Evolutionary conservation across 2,113 vertebrate species (phyloP).

Genomic region (Syrmaticus mikado): DNA sequence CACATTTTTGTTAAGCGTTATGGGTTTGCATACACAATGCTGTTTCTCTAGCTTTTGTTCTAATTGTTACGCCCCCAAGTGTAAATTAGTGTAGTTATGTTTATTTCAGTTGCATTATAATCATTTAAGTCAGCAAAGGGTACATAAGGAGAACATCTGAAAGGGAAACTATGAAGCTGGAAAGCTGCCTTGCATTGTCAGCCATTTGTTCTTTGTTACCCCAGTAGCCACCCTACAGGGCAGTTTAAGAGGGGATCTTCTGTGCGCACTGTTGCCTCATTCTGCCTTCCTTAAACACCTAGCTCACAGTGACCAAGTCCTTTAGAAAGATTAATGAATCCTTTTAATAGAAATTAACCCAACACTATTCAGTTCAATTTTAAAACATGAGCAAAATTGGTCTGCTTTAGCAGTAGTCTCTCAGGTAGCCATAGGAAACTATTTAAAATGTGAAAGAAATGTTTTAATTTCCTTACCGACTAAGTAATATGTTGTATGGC

Average conservation of each 20-base stretch:
- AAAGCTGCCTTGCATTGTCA: background rate
- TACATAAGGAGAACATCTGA: background rate
- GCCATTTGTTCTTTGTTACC: background rate
- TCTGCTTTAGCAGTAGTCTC: background rate
- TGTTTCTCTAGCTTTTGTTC: background rate
- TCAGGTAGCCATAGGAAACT: background rate
- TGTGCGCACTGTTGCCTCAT: background rate
- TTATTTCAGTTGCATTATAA: background rate
- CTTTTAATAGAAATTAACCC: background rate
- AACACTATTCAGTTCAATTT: background rate
- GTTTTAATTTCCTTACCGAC: background rate
- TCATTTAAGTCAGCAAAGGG: background rate
- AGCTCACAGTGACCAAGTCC: background rate
- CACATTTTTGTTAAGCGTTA: background rate
- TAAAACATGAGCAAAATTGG: accelerated
- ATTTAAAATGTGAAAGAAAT: background rate
- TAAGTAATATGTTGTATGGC: background rate
- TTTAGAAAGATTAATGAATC: background rate
- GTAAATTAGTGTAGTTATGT: background rate
- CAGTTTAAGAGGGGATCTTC: background rate
- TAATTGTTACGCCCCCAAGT: background rate
- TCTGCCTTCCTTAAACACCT: background rate
- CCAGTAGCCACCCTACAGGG: background rate
- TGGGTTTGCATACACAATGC: background rate
- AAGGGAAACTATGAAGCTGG: background rate